Conservation (phyloP, 2,888 invertebrate species). For the Argyresthia goedartella region DNA sequence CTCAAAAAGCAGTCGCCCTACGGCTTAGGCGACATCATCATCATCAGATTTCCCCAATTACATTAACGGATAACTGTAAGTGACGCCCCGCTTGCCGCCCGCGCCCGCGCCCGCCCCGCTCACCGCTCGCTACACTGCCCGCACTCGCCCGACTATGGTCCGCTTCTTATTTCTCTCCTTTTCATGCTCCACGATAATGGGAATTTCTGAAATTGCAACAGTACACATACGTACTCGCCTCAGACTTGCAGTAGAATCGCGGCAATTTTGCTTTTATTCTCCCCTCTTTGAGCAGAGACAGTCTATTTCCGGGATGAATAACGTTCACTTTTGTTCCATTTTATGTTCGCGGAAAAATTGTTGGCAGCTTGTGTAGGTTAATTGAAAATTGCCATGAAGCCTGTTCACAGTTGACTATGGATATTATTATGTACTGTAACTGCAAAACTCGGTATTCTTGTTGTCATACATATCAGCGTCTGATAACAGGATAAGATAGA, state of each 20-base stretch:
- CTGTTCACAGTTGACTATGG: too few relatives aligned
- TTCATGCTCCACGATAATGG: slow-evolving; percentile 57
- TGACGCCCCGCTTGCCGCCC: not conserved
- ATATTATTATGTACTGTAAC: too few relatives aligned
- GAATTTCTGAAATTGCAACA: slow-evolving; percentile 68
- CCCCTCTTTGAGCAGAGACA: slow-evolving; percentile 27
- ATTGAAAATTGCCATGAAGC: not conserved
- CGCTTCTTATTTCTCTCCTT: slow-evolving; percentile 56
- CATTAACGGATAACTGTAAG: not conserved
- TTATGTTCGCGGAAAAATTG: not conserved
- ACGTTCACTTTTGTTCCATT: slow-evolving; percentile 13
- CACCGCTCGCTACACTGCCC: slow-evolving; percentile 1
- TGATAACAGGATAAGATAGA: too few relatives aligned
- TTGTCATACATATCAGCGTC: too few relatives aligned
- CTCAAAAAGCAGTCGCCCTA: too few relatives aligned
- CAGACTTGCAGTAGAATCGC: slow-evolving; percentile 24
- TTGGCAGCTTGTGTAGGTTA: not conserved
- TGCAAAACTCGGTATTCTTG: not conserved
- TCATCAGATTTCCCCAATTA: too few relatives aligned
- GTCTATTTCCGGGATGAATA: slow-evolving; percentile 24
- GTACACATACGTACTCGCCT: slow-evolving; percentile 48
- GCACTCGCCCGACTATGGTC: slow-evolving; percentile 29
- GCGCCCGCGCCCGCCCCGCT: slow-evolving; percentile 4
- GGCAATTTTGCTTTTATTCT: slow-evolving; percentile 40
- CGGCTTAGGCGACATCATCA: too few relatives aligned